Evolutionary conservation across 92 coral and sea anemone genomes (phyloP).

Genomic region (Blastomussa wellsi): DNA sequence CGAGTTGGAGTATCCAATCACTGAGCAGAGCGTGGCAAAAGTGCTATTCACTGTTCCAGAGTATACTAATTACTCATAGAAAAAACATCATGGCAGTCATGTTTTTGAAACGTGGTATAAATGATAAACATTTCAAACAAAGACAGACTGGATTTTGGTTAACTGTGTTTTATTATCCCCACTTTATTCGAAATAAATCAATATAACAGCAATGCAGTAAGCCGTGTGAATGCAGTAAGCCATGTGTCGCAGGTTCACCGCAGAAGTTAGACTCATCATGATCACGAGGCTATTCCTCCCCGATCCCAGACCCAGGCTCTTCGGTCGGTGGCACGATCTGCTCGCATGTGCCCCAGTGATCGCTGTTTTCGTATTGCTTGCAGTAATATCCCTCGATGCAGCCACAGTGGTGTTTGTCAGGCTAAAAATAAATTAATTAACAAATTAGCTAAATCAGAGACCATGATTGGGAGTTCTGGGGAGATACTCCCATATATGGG

Average conservation of each 20-base stretch:
- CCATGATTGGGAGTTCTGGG: background rate
- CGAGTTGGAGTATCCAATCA: too few species aligned
- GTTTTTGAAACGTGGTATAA: too few species aligned
- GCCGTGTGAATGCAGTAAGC: background rate
- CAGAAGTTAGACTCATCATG: background rate
- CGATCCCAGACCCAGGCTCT: conserved; percentile 34
- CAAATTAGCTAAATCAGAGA: background rate
- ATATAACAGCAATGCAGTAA: background rate
- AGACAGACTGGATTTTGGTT: background rate
- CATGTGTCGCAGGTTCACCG: background rate
- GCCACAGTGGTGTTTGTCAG: conserved; percentile 25
- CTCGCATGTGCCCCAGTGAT: background rate
- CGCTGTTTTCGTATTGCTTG: background rate
- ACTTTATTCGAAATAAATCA: background rate
- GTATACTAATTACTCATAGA: too few species aligned
- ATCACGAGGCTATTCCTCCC: conserved; percentile 13
- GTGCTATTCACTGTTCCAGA: too few species aligned
- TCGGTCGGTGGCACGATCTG: conserved; percentile 20
- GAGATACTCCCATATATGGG: too few species aligned
- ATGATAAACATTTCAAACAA: too few species aligned
- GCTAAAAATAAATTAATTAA: background rate
- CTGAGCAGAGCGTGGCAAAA: too few species aligned
- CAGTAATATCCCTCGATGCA: conserved; percentile 25
- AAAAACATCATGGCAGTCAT: too few species aligned
- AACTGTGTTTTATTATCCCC: conserved; percentile 6